phyloP scores from a whole-genome alignment of 2,888 invertebrate genomes.

The Aplocera efformata region DNA sequence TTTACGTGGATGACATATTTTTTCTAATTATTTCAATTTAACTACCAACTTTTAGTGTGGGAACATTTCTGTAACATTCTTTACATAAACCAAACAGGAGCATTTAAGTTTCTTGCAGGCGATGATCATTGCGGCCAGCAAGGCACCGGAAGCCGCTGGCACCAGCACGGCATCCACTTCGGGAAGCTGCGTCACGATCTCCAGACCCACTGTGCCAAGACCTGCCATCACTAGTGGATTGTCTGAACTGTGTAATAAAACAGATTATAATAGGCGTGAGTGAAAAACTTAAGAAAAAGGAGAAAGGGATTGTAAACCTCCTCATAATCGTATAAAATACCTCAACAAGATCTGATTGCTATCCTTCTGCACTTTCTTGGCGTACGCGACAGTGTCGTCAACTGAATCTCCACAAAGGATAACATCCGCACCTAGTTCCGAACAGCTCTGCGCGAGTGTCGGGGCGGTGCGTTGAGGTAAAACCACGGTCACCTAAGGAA shows the following conservation, averaged over 20 bases:
- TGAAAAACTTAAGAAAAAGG: too few species aligned
- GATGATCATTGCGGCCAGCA: slow-evolving; percentile 61
- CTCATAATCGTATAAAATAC: slow-evolving; percentile 32
- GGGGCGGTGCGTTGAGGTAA: slow-evolving; percentile 62
- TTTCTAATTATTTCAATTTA: too few species aligned
- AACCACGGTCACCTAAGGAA: slow-evolving; percentile 61
- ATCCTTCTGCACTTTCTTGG: slow-evolving; percentile 51
- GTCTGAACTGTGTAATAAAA: slow-evolving; percentile 53
- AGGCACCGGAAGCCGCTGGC: slow-evolving; percentile 54
- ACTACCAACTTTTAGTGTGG: too few species aligned
- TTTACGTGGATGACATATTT: too few species aligned
- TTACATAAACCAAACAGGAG: slow-evolving; percentile 68
- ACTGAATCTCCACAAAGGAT: slow-evolving; percentile 55
- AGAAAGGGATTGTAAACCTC: too few species aligned
- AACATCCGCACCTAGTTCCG: slow-evolving; percentile 67
- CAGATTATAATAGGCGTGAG: too few species aligned
- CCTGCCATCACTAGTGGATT: slow-evolving; percentile 66
- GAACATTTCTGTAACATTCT: slow-evolving; percentile 11
- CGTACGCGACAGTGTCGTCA: slow-evolving; percentile 51
- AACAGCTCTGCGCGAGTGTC: slow-evolving; percentile 59
- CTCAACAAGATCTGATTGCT: slow-evolving; percentile 46
- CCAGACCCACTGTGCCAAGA: slow-evolving; percentile 63
- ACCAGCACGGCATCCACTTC: slow-evolving; percentile 69
- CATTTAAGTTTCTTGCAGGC: slow-evolving; percentile 73
- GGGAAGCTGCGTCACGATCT: slow-evolving; percentile 67